A percentile compares a stretch with the other conserved stretches of the same genome.
phyloP scores from a whole-genome alignment of 2,797 vertebrate genomes.

The Meriones psammophilus region DNA sequence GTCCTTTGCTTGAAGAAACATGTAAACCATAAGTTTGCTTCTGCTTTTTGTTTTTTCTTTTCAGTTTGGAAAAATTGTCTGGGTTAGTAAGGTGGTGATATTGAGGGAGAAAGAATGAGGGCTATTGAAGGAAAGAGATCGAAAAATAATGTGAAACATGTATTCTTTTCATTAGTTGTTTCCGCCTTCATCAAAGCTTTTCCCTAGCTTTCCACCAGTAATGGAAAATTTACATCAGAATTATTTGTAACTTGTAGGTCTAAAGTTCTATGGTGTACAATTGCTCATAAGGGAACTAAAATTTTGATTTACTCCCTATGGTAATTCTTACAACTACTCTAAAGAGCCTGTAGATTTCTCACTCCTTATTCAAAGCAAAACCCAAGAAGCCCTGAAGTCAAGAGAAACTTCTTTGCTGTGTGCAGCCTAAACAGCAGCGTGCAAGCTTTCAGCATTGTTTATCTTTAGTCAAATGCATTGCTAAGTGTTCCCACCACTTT shows the following conservation, averaged over 20 bases:
- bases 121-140: constrained; percentile 51
- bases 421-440: constrained; percentile 88
- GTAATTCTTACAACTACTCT: constrained; percentile 80
- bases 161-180: constrained; percentile 68
- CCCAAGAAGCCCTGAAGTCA: constrained; percentile 84
- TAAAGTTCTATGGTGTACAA: constrained; percentile 83
- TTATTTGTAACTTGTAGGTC: constrained; percentile 85
- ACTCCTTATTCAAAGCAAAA: constrained; percentile 84
- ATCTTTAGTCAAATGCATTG: constrained; percentile 89
- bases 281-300: constrained; percentile 84
- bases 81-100: neutral
- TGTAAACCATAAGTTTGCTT: constrained; percentile 71
- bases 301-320: constrained; percentile 79
- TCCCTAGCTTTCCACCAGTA: constrained; percentile 85
- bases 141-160: constrained; percentile 54
- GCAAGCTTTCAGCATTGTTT: constrained; percentile 88
- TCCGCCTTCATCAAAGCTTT: constrained; percentile 80
- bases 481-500: constrained; percentile 89
- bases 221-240: constrained; percentile 85
- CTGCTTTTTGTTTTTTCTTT: constrained; percentile 7
- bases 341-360: constrained; percentile 76
- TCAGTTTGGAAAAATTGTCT: constrained; percentile 46
- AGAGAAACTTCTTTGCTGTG: constrained; percentile 85
- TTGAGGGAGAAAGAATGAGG: neutral
- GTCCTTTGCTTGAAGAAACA: constrained; percentile 85